These are phyloP conservation scores for Synanthedon formicaeformis DNA, from an alignment of 2,888 invertebrate species.

Conservation along the genomic window DNA sequence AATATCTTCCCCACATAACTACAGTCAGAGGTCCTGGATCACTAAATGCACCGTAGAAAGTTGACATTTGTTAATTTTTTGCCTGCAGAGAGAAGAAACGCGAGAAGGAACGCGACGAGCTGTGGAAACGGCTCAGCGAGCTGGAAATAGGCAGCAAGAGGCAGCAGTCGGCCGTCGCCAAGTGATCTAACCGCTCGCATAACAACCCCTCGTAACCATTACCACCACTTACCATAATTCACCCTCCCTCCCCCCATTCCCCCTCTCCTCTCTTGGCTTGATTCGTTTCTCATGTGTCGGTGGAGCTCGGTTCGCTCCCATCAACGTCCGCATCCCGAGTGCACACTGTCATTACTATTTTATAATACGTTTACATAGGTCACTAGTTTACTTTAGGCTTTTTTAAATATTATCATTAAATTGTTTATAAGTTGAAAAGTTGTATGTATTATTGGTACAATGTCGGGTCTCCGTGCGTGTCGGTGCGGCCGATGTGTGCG, in stretches of 20 bases:
- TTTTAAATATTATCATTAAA: slow-evolving; percentile 60
- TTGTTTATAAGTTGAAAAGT: slow-evolving; percentile 66
- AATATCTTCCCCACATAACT: no score
- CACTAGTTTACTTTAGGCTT: slow-evolving; percentile 62
- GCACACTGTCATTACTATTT: slow-evolving; percentile 48
- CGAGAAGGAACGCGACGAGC: slow-evolving; percentile 94
- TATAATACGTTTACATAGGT: slow-evolving; percentile 54
- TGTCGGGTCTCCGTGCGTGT: slow-evolving; percentile 56
- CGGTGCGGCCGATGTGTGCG: slow-evolving; percentile 35
- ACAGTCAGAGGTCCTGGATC: no score
- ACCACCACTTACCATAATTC: background rate
- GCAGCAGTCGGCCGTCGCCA: slow-evolving; percentile 49
- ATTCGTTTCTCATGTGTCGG: slow-evolving; percentile 37
- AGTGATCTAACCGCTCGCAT: slow-evolving; percentile 65
- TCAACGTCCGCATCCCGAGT: slow-evolving; percentile 35
- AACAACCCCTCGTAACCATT: background rate
- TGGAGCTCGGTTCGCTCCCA: background rate
- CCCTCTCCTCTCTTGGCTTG: slow-evolving; percentile 58
- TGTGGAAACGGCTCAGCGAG: slow-evolving; percentile 96
- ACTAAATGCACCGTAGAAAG: background rate
- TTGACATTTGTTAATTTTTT: slow-evolving; percentile 1
- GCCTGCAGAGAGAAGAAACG: slow-evolving; percentile 86
- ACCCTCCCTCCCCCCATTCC: slow-evolving; percentile 21
- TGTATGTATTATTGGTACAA: slow-evolving; percentile 62
- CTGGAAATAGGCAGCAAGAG: slow-evolving; percentile 81